phyloP scores from a whole-genome alignment of 2,113 vertebrate species.

The Bolborhynchus lineola region DNA sequence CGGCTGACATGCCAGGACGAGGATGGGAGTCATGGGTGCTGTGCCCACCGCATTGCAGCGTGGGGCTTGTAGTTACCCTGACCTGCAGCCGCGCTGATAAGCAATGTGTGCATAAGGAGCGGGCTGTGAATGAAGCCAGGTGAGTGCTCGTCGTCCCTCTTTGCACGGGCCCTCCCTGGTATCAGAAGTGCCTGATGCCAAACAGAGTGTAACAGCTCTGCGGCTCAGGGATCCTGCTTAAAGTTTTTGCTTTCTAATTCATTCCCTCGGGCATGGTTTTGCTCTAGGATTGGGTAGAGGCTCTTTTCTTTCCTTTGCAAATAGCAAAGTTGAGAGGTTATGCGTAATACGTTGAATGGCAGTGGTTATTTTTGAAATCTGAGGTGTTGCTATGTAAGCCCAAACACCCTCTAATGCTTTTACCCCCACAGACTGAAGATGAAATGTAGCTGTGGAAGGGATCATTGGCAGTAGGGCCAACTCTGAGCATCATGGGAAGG shows the following conservation, averaged over 20 bases:
- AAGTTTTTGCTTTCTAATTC: not conserved
- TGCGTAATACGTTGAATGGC: fast-evolving
- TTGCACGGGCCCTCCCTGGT: too few species aligned
- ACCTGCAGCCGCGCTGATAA: fast-evolving
- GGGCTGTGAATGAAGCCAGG: fast-evolving
- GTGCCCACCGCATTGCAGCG: not conserved
- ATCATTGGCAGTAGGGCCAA: not conserved
- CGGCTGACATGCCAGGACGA: not conserved
- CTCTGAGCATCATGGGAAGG: fast-evolving
- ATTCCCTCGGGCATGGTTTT: not conserved
- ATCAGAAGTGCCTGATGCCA: not conserved
- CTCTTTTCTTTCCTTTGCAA: not conserved
- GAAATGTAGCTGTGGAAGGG: not conserved
- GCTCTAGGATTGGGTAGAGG: not conserved
- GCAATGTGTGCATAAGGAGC: fast-evolving
- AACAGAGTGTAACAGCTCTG: not conserved
- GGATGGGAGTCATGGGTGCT: not conserved
- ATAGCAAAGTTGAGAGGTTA: not conserved
- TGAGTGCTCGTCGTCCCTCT: not conserved
- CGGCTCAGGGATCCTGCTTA: not conserved
- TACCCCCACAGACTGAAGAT: not conserved
- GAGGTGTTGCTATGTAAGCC: not conserved
- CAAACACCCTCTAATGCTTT: not conserved
- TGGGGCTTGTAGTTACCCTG: not conserved
- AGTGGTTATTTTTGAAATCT: not conserved